Evolutionary conservation across 2,888 invertebrate genomes (phyloP).

Genomic region (Apoderus coryli): DNA sequence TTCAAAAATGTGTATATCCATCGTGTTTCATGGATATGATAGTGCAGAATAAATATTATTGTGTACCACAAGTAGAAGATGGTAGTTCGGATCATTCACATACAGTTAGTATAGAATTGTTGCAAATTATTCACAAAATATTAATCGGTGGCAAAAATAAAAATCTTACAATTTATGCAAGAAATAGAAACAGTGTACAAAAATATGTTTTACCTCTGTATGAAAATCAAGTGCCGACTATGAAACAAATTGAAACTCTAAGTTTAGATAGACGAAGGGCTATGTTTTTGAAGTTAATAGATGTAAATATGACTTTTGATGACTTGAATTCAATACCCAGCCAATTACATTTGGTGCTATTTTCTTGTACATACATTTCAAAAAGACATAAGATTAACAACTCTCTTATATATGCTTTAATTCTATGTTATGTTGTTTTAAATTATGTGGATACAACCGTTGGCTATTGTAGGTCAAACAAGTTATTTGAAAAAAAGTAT

Average conservation of each 20-base stretch:
- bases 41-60: slow-evolving; percentile 47
- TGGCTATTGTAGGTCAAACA: slow-evolving; percentile 37
- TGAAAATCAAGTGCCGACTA: slow-evolving; percentile 24
- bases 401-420: slow-evolving; percentile 40
- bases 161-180: slow-evolving; percentile 23
- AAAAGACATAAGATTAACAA: slow-evolving; percentile 29
- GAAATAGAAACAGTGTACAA: slow-evolving; percentile 22
- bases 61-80: slow-evolving; percentile 59
- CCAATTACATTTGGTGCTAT: slow-evolving; percentile 44
- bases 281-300: slow-evolving; percentile 37
- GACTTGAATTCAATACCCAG: slow-evolving; percentile 35
- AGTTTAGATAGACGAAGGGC: slow-evolving; percentile 21
- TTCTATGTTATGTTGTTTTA: slow-evolving; percentile 42
- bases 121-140: slow-evolving; percentile 41
- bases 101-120: slow-evolving; percentile 42
- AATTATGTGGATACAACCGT: slow-evolving; percentile 42
- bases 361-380: slow-evolving; percentile 44
- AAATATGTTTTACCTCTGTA: slow-evolving; percentile 16
- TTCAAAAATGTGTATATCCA: slow-evolving; percentile 45
- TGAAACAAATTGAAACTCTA: slow-evolving; percentile 26
- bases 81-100: slow-evolving; percentile 44
- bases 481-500: slow-evolving; percentile 28
- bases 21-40: slow-evolving; percentile 53
- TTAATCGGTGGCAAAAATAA: slow-evolving; percentile 18
- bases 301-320: slow-evolving; percentile 28